Conservation (phyloP, 2,113 vertebrate genomes). For the cat (Felis catus) region DNA sequence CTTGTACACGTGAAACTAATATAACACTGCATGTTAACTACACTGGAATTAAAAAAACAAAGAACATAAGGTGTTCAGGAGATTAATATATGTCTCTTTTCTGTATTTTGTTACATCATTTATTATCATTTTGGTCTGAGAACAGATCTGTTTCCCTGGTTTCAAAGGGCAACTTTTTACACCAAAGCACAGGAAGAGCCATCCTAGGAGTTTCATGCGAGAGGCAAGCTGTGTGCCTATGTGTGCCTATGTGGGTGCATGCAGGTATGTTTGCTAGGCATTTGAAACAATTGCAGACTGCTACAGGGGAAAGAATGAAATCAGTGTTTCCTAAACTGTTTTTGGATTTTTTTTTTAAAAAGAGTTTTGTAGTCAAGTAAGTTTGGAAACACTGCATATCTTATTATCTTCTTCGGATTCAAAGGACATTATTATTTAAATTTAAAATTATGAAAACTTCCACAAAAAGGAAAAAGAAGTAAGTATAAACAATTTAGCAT, state of each 20-base stretch:
- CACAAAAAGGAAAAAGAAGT: background rate
- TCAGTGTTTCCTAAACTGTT: background rate
- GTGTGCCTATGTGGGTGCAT: fast-evolving
- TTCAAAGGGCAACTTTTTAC: background rate
- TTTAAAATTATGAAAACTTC: background rate
- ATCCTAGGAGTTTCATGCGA: background rate
- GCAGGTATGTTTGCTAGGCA: background rate
- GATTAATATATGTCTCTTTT: background rate
- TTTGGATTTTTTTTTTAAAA: background rate
- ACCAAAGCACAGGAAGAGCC: background rate
- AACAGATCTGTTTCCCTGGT: background rate
- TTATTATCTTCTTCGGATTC: background rate
- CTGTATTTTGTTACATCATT: background rate
- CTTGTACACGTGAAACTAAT: background rate
- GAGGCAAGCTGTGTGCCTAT: background rate
- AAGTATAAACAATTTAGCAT: background rate
- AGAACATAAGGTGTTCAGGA: background rate
- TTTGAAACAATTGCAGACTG: background rate
- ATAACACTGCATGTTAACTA: background rate
- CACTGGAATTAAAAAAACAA: background rate
- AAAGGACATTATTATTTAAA: background rate
- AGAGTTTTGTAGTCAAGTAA: background rate
- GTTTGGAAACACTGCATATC: background rate
- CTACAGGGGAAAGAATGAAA: background rate
- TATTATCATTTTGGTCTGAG: background rate